A percentile compares a stretch with the other conserved stretches of the same genome.
These are phyloP conservation scores for Variabilichromis moorii DNA, from an alignment of 2,113 vertebrate genomes.

Conservation along the genomic window DNA sequence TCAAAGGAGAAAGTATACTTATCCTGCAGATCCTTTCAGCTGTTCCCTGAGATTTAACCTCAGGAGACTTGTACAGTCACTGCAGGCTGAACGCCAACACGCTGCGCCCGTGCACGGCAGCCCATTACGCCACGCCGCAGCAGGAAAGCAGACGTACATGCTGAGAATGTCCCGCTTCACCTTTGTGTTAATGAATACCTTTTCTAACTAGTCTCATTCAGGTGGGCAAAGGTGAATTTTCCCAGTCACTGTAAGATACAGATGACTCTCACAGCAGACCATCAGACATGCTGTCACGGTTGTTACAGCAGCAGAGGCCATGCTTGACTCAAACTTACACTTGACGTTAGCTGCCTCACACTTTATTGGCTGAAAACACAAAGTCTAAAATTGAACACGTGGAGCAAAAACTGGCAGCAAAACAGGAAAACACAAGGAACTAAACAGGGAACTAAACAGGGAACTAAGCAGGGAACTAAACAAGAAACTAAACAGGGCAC, in stretches of 20 bases:
- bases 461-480: fast-evolving
- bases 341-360: background rate
- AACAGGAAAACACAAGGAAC: background rate
- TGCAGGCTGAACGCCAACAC: background rate
- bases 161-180: fast-evolving
- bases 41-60: background rate
- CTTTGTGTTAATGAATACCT: background rate
- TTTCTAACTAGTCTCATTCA: background rate
- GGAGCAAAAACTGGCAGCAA: background rate
- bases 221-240: background rate
- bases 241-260: background rate
- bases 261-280: background rate
- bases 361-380: background rate
- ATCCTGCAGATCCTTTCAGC: background rate
- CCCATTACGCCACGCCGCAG: background rate
- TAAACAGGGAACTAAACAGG: fast-evolving
- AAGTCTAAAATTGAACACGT: background rate
- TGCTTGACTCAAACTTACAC: background rate
- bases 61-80: background rate
- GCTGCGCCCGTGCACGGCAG: background rate
- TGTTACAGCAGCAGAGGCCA: background rate
- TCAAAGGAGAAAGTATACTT: background rate
- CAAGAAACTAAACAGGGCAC: fast-evolving
- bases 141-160: background rate
- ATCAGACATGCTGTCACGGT: fast-evolving